phyloP scores from a whole-genome alignment of 2,113 vertebrate species.

The Pseudois nayaur region DNA sequence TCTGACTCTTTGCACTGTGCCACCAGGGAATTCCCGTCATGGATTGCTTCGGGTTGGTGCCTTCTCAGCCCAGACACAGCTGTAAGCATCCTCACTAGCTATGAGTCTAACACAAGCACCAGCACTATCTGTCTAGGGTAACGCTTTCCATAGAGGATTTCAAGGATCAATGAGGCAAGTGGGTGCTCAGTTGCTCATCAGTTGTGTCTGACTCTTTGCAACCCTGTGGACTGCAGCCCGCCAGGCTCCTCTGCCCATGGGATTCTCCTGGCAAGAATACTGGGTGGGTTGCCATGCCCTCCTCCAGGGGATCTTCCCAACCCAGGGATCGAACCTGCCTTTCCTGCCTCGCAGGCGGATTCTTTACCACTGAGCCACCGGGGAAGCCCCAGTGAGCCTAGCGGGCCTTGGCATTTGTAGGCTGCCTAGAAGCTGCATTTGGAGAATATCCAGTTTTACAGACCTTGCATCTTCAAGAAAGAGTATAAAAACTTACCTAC shows the following conservation, averaged over 20 bases:
- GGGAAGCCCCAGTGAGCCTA: neutral
- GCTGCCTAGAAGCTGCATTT: neutral
- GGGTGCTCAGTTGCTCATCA: neutral
- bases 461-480: neutral
- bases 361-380: neutral
- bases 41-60: neutral
- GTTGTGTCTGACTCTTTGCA: neutral
- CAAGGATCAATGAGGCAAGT: no score
- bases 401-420: neutral
- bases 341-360: neutral
- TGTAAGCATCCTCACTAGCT: no score
- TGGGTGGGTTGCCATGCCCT: neutral
- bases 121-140: neutral
- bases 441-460: neutral
- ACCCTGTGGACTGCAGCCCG: neutral
- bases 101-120: rapidly evolving
- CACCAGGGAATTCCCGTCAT: neutral
- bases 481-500: neutral
- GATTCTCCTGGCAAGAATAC: neutral
- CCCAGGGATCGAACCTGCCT: neutral
- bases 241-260: neutral
- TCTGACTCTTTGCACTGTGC: neutral
- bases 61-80: neutral
- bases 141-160: neutral
- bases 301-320: neutral